Evolutionary conservation across 1,140 invertebrate species (phyloP).

Genomic region (Micrasema minimum): DNA sequence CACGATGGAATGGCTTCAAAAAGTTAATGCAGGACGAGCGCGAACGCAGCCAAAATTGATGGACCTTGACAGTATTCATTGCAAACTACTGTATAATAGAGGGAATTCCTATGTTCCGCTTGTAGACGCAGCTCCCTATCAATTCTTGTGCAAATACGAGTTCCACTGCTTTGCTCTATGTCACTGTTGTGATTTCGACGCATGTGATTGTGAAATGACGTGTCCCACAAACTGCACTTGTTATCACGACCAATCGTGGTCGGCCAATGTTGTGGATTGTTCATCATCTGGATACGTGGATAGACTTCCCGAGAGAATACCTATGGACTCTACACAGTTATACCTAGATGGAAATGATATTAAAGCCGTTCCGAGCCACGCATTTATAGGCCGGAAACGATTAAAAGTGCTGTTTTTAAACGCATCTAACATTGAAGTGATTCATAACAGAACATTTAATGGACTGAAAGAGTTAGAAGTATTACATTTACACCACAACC

Average conservation of each 20-base stretch:
- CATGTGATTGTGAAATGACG: constrained; percentile 95
- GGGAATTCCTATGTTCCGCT: constrained; percentile 82
- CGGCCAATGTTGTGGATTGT: constrained; percentile 92
- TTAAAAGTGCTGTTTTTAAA: constrained; percentile 86
- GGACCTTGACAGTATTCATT: constrained; percentile 89
- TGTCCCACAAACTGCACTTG: constrained; percentile 92
- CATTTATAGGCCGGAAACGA: constrained; percentile 90
- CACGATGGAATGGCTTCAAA: constrained; percentile 77
- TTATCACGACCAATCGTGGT: constrained; percentile 93
- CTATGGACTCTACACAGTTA: constrained; percentile 91
- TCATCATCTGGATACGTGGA: constrained; percentile 78
- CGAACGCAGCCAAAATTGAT: constrained; percentile 87
- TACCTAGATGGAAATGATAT: constrained; percentile 92
- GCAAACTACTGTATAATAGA: constrained; percentile 86
- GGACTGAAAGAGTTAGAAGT: constrained; percentile 84
- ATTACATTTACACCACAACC: constrained; percentile 85
- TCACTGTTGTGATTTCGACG: constrained; percentile 94
- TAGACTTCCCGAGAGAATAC: constrained; percentile 83
- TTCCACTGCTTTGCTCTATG: constrained; percentile 90
- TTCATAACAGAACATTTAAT: constrained; percentile 92
- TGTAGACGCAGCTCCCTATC: constrained; percentile 84
- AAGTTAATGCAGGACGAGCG: constrained; percentile 79
- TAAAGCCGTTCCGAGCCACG: constrained; percentile 80
- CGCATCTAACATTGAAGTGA: constrained; percentile 83
- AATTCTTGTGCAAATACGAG: constrained; percentile 92